Percentiles rank a stretch among this genome's conserved stretches.
Conservation (phyloP, 53 echinoderm and acorn worm species). For the Hippasteria phrygiana region DNA sequence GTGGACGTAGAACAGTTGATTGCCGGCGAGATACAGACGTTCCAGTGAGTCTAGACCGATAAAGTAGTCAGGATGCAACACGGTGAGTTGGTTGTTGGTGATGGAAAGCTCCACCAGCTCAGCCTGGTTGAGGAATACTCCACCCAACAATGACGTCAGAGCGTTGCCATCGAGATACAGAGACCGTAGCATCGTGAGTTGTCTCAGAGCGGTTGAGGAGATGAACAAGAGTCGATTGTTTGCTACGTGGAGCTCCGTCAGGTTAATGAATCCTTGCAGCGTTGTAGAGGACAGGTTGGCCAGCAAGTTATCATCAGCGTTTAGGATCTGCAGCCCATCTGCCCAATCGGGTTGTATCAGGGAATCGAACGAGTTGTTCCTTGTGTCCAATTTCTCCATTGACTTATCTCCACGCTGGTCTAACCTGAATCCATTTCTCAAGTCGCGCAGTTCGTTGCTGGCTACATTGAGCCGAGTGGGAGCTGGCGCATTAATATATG, state of each 20-base stretch:
- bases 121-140: conserved; percentile 1
- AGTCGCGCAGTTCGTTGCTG: neutral
- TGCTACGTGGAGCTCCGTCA: conserved; percentile 29
- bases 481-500: neutral
- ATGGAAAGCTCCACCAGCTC: conserved; percentile 20
- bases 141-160: conserved; percentile 46
- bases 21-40: conserved; percentile 34
- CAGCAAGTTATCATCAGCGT: neutral
- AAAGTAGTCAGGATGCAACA: conserved; percentile 25
- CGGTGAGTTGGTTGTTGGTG: conserved; percentile 14
- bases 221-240: conserved; percentile 31
- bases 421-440: neutral
- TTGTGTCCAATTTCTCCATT: neutral
- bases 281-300: conserved; percentile 36
- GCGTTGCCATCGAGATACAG: conserved; percentile 40
- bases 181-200: conserved; percentile 20
- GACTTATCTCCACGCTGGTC: neutral
- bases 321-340: conserved; percentile 7
- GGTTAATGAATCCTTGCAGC: conserved; percentile 10
- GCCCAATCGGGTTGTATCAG: conserved; percentile 48
- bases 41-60: conserved; percentile 23
- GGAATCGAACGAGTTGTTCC: conserved; percentile 33
- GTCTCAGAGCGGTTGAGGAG: neutral
- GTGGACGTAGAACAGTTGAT: conserved; percentile 14
- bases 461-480: neutral